Base-by-base conservation (phyloP, 92 coral and sea anemone genomes). In the Desmophyllum pertusum region DNA sequence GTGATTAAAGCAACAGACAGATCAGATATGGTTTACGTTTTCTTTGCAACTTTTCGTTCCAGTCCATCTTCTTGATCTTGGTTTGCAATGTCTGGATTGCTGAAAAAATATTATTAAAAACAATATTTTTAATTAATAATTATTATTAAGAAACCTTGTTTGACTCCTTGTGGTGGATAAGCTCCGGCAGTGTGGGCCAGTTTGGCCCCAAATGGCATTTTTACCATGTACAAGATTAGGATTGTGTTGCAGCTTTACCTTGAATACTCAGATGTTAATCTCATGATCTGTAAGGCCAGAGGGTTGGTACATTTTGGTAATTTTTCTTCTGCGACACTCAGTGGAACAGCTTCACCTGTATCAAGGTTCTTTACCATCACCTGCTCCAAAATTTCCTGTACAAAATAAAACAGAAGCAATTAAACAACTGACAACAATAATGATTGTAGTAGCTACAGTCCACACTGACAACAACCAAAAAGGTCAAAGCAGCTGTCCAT, bases 231-330 rank as follows among this genome's bases (percentile, higher is more conserved):
- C n/a, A n/a, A n/a, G n/a, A n/a, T 3, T 5, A 55, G 27, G 64
- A 57, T 25, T 57, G 33, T 57, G 14, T 73, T 40, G 13, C 29
- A 64, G 3, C n/a, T 46, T 9, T 88, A 96, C 98, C 98, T 96
- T 62, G 95, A 90, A 73, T 80, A 96, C 74, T 96, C 98, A 25
- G 98, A 94, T 11, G 98, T 96, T n/a, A 96, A 84, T 87, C 92
- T 92, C 98, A 96, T 96, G 53, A 96, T 96, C 77, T 96, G 98
- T 18, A 96, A 81, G 46, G 96, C 93, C 79, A 96, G 80, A 10
- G 98, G 98, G 67, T 96, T 96, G 83, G 97, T 93, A 30, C 98
- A 92, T 53, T 93, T 93, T 57, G 98, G 98, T 25, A 96, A 87
- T 59, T 90, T 90, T 80, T 96, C 95, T 76, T 96, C 98, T 42